Conservation (phyloP, 1,140 invertebrate species). For the Mercenaria mercenaria region DNA sequence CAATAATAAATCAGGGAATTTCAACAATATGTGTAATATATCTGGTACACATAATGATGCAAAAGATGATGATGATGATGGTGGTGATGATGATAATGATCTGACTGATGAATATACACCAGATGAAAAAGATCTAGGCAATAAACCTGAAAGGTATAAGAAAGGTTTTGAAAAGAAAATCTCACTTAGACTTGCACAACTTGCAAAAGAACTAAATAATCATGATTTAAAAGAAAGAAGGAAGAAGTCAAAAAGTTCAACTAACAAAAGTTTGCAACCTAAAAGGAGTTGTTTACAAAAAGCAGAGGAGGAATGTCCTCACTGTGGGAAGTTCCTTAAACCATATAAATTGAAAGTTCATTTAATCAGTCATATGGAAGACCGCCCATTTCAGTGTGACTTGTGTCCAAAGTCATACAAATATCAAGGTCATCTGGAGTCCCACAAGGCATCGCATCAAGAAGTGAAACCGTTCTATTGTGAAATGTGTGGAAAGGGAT, state of each 20-base stretch:
- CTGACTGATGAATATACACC: conserved; percentile 12
- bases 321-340: background rate
- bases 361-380: background rate
- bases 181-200: too few relatives aligned
- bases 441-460: background rate
- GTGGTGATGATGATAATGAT: conserved; percentile 11
- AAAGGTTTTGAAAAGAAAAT: background rate
- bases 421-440: background rate
- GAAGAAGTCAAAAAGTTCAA: background rate
- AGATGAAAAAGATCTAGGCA: background rate
- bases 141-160: too few relatives aligned
- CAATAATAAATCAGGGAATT: too few relatives aligned
- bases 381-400: background rate
- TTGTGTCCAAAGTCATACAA: conserved; percentile 35
- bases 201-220: background rate
- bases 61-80: background rate
- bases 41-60: background rate
- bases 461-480: conserved; percentile 31
- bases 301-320: background rate
- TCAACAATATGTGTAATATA: too few relatives aligned
- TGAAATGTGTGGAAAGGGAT: conserved; percentile 22
- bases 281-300: background rate
- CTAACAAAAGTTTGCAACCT: background rate
- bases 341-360: conserved; percentile 5
- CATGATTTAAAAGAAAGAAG: background rate